Conservation (phyloP, 1,140 invertebrate genomes). For the Cydia amplana region DNA sequence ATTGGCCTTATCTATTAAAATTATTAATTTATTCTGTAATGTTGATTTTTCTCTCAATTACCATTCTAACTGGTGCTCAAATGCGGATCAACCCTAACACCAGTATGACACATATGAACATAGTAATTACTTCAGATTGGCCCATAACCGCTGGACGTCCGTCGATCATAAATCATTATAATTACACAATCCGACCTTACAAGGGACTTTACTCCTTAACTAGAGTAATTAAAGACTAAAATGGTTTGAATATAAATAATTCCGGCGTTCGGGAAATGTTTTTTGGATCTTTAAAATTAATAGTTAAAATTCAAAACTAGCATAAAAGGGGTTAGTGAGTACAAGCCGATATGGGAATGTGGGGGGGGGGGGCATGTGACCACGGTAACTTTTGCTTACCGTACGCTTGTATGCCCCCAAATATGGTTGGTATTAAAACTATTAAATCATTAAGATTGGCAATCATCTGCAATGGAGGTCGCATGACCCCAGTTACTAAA, state of each 20-base stretch:
- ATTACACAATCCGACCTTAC: not conserved
- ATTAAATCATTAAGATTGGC: not conserved
- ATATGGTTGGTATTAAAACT: not conserved
- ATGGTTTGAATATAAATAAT: not conserved
- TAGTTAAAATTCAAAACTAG: too few species aligned
- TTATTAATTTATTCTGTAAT: too few species aligned
- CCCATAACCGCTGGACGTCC: conserved; percentile 9
- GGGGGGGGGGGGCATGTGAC: too few species aligned
- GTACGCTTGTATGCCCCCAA: not conserved
- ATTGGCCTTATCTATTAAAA: too few species aligned
- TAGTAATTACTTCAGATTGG: not conserved
- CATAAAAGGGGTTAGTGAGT: too few species aligned
- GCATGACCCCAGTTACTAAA: not conserved
- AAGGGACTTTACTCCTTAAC: not conserved
- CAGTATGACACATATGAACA: not conserved
- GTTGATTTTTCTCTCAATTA: too few species aligned
- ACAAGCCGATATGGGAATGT: too few species aligned
- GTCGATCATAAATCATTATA: not conserved
- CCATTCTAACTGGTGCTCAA: not conserved
- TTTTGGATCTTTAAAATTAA: too few species aligned
- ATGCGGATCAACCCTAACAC: not conserved
- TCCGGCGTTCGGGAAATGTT: not conserved
- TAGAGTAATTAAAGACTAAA: not conserved
- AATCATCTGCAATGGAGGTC: not conserved
- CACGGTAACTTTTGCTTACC: too few species aligned